A percentile compares a stretch with the other conserved stretches of the same genome.
phyloP scores from a whole-genome alignment of 2,113 vertebrate species.

The Dascyllus trimaculatus region DNA sequence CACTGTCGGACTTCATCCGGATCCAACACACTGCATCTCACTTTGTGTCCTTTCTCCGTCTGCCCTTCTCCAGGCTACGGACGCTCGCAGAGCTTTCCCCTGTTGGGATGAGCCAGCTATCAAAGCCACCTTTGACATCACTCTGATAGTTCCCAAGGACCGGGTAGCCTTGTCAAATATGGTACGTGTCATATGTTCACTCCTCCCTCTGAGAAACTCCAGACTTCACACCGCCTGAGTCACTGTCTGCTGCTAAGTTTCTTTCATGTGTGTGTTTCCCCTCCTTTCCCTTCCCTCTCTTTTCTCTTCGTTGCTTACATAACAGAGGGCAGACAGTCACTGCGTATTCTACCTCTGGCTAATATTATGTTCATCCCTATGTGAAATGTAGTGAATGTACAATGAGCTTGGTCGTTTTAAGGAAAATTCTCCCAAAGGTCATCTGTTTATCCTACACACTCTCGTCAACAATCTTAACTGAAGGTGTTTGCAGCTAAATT shows the following conservation, averaged over 20 bases:
- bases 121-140: constrained; percentile 98
- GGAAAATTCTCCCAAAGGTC: background rate
- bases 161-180: constrained; percentile 98
- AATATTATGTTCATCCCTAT: constrained; percentile 20
- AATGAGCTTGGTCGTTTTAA: background rate
- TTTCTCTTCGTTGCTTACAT: constrained; percentile 25
- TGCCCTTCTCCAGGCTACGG: constrained; percentile 90
- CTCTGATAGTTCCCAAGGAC: constrained; percentile 97
- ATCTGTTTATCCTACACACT: background rate
- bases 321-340: constrained; percentile 44
- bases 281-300: constrained; percentile 5
- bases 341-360: constrained; percentile 35
- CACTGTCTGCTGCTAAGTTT: constrained; percentile 31
- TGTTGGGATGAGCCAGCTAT: constrained; percentile 99
- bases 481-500: constrained; percentile 19
- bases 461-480: background rate
- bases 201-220: constrained; percentile 18
- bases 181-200: constrained; percentile 84
- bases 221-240: constrained; percentile 39
- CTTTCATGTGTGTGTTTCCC: constrained; percentile 15
- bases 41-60: constrained; percentile 1
- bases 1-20: background rate
- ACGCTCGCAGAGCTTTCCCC: constrained; percentile 97
- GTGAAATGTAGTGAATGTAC: constrained; percentile 21
- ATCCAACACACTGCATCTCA: constrained; percentile 5